Base-by-base conservation (phyloP, 2,888 invertebrate species). In the Phengaris alcon region DNA sequence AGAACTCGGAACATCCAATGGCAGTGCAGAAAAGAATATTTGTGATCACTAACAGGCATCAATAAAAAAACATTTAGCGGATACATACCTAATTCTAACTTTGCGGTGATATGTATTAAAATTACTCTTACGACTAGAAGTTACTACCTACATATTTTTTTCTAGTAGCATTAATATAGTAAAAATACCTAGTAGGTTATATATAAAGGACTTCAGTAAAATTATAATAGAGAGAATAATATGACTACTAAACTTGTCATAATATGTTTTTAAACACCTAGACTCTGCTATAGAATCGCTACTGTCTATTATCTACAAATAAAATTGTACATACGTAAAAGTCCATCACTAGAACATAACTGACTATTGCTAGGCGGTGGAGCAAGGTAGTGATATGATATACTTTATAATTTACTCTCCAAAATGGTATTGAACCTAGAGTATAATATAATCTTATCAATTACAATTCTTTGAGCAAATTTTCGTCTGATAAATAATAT, bases 401-500 rank as follows among this genome's bases (percentile, higher is more conserved):
- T 35, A 12, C 2, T 64, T 64, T 0, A 10, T 8, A 8, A 52
- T 52, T 52, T 9, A 59, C 22, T 10, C 9, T 8, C 5, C 15
- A 22, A 22, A 59, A 22, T 8, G 57, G 15, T 22, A 22, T 22
- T 22, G 22, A 15, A 59, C 35, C 64, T 12, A 12, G 12, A 64
- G 59, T 10, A 64, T 12, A 64, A 12, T 13, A 64, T 35, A 13
- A 64, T 64, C 64, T 64, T 64, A 64, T 64, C 35, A 64, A 64
- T 64, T 35, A 64, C 35, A 64, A 64, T 64, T 64, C 64, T 64
- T 64, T 64, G 64, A 64, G 64, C 64, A 64, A 64, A 64, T 64
- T 64, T 64, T 64, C 35, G 7, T 44, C 64, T 64, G 64, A 64
- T 64, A 44, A 64, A 35, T 44, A 64, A 64, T 64, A 64, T 64